A percentile compares a stretch with the other conserved stretches of the same genome.
These are phyloP conservation scores for Aptenodytes patagonicus DNA, from an alignment of 2,113 vertebrate species.

Conservation along the genomic window DNA sequence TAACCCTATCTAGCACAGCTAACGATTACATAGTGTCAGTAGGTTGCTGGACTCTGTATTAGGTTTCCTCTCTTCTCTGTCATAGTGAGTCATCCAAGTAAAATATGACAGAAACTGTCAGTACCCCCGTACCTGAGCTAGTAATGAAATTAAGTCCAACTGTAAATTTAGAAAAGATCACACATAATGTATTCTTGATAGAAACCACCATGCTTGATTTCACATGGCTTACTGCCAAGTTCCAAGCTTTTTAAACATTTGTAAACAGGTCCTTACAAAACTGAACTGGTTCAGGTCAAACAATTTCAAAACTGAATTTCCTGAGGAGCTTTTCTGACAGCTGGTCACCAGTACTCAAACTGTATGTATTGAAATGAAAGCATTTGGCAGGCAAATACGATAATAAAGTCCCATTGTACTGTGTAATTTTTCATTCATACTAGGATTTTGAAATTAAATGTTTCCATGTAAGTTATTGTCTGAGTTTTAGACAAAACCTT, in stretches of 20 bases:
- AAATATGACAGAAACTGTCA: not conserved
- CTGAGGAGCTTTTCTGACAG: not conserved
- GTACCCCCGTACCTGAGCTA: not conserved
- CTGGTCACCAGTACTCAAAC: not conserved
- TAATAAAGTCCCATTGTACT: not conserved
- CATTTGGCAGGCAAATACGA: not conserved
- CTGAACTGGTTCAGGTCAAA: not conserved
- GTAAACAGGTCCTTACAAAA: not conserved
- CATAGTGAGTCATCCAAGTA: not conserved
- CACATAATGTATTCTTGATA: not conserved
- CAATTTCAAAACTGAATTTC: not conserved
- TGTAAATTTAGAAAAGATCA: not conserved
- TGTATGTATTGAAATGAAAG: not conserved
- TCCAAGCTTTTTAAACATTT: not conserved
- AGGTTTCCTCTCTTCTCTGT: not conserved
- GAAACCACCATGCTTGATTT: not conserved
- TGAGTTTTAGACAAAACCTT: not conserved
- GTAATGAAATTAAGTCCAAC: not conserved
- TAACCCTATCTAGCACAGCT: not conserved
- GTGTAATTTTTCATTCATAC: not conserved
- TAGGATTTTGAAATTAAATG: not conserved
- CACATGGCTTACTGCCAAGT: not conserved
- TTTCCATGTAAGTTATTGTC: not conserved
- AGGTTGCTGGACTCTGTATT: not conserved
- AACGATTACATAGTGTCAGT: not conserved